These are phyloP conservation scores for Fragum fragum DNA, from an alignment of 2,888 invertebrate genomes.

Conservation along the genomic window DNA sequence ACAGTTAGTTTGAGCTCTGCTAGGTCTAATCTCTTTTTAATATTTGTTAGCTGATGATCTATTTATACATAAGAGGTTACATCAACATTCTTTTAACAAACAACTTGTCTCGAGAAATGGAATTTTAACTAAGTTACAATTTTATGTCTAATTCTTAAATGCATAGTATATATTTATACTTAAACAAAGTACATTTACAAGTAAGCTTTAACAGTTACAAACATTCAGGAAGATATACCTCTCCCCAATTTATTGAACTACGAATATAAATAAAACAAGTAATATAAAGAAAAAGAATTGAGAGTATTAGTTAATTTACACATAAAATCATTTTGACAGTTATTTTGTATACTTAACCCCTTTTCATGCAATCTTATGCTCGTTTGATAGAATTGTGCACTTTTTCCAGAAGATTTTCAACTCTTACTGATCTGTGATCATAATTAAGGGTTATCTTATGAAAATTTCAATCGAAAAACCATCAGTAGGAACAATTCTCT, in stretches of 20 bases:
- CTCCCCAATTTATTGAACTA: slow-evolving; percentile 10
- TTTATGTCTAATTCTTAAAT: slow-evolving; percentile 8
- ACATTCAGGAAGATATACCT: not conserved
- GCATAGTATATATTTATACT: slow-evolving; percentile 25
- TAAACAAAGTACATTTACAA: not conserved
- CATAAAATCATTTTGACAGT: not conserved
- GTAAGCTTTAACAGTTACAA: not conserved
- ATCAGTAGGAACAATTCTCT: no score
- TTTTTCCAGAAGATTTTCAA: not conserved
- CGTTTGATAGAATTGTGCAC: not conserved
- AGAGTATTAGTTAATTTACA: not conserved
- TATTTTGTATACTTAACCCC: not conserved
- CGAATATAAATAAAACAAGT: slow-evolving; percentile 10
- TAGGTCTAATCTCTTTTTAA: no score
- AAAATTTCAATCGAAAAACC: no score
- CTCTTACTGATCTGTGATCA: no score
- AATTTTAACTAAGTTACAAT: slow-evolving; percentile 6
- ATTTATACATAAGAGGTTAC: no score
- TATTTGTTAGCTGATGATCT: no score
- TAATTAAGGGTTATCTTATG: no score
- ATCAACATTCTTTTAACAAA: slow-evolving; percentile 6
- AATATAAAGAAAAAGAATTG: not conserved
- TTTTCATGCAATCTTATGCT: not conserved
- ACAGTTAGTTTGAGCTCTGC: no score
- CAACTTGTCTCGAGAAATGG: slow-evolving; percentile 15